Base-by-base conservation (phyloP, 1,140 invertebrate species). In the Anagrus nilaparvatae region DNA sequence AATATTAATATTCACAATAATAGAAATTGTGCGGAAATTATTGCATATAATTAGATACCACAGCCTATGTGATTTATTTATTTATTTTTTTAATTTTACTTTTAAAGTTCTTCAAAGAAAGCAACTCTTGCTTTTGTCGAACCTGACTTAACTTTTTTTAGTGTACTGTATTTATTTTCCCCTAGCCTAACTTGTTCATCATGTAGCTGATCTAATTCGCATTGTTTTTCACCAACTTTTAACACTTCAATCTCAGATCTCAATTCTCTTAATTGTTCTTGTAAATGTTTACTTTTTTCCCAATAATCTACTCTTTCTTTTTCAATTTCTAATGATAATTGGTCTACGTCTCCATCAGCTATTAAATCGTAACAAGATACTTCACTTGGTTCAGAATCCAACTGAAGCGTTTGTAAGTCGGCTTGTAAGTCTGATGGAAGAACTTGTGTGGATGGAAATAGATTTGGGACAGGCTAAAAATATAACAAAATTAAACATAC, bases 101-200 rank as follows among this genome's bases (percentile, higher is more conserved):
- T 32, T 18, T 47, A 94, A 43, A 95, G 76, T 55, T 95, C 88
- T 67, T 96, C 90, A 63, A 93, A 96, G 68, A 93, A 93, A 31
- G 87, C 87, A n/a, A 96, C 87, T 51, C 90, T 72, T 5, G 89
- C 85, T 70, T 90, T 89, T 0, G 90, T 92, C 32, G 89, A 88
- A 38, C 87, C 89, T 14, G 87, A 85, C 58, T 88, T 87, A 34
- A 90, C 87, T 70, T 90, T 87, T 60, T 87, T 79, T 36, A 98
- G 72, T 7, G 94, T 98, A 40, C 91, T 94, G 69, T 97, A 97
- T 71, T 98, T 98, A 56, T 88, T 95, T 64, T 97, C 89, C 19
- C 94, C 94, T 27, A 85, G 73, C 51, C 85, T 74, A 2, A 95
- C 78, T 69, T 94, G 93, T 54, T 92, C 87, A 49, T 94, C 89